These are phyloP conservation scores for Paedocypris sp. DNA, from an alignment of 2,113 vertebrate species.

Conservation along the genomic window DNA sequence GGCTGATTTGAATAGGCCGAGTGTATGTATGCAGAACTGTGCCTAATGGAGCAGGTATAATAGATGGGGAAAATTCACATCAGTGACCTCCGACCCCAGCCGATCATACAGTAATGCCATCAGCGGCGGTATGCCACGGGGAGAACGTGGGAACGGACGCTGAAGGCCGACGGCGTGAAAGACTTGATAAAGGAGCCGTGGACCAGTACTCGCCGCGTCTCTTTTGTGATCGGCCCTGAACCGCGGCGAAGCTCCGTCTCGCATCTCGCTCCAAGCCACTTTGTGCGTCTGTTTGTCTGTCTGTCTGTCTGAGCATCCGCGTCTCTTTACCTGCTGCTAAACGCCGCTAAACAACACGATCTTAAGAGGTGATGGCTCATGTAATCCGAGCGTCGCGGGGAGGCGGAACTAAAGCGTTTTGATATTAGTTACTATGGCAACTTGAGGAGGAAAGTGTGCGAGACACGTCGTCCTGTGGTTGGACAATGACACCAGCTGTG, in stretches of 20 bases:
- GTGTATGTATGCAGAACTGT: slow-evolving; percentile 21
- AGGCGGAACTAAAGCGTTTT: slow-evolving; percentile 16
- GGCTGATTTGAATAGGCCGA: slow-evolving; percentile 5
- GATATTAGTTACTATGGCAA: slow-evolving; percentile 39
- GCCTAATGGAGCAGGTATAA: slow-evolving; percentile 26
- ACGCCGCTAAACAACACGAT: slow-evolving; percentile 26
- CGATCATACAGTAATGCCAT: slow-evolving; percentile 23
- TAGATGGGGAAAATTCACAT: slow-evolving; percentile 27
- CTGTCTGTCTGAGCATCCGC: not conserved
- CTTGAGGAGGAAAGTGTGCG: slow-evolving; percentile 4
- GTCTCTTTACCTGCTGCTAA: not conserved
- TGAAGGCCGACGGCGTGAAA: not conserved
- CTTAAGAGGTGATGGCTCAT: slow-evolving; percentile 20
- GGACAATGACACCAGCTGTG: slow-evolving; percentile 25
- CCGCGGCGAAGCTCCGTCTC: no score
- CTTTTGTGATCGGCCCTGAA: no score
- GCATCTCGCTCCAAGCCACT: no score
- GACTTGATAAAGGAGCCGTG: not conserved
- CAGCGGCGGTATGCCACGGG: slow-evolving; percentile 11
- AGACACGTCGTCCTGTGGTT: slow-evolving; percentile 2
- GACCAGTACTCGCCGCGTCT: not conserved
- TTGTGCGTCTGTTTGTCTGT: not conserved
- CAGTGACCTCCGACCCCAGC: slow-evolving; percentile 12
- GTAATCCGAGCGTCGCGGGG: slow-evolving; percentile 4
- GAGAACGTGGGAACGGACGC: not conserved